phyloP scores from a whole-genome alignment of 2,113 vertebrate species.

The Eretmodus cyanostictus region DNA sequence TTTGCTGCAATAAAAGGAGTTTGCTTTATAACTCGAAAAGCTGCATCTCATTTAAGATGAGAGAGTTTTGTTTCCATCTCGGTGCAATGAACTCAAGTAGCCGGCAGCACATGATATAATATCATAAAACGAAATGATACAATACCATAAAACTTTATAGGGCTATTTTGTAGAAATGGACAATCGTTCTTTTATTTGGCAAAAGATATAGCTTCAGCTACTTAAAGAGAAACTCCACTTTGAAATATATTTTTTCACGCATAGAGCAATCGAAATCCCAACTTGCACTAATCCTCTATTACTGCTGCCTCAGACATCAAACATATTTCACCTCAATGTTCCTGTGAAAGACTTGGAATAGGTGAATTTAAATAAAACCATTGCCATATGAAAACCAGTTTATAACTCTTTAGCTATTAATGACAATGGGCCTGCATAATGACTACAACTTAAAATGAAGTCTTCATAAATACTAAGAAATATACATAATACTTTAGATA shows the following conservation, averaged over 20 bases:
- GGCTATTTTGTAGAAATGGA: slow-evolving; percentile 27
- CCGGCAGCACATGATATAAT: not conserved
- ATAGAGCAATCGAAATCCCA: not conserved
- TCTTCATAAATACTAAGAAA: not conserved
- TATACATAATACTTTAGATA: not conserved
- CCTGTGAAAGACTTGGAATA: not conserved
- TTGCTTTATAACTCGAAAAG: not conserved
- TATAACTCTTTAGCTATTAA: not conserved
- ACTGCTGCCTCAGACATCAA: not conserved
- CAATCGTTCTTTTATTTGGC: slow-evolving; percentile 6
- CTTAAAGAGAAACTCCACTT: slow-evolving; percentile 2
- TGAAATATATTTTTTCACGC: not conserved
- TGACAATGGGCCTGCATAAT: not conserved
- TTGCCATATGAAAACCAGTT: not conserved
- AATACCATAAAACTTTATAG: slow-evolving; percentile 39
- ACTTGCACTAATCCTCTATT: slow-evolving; percentile 8
- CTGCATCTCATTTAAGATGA: not conserved
- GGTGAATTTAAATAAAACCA: not conserved
- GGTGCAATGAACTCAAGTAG: slow-evolving; percentile 22
- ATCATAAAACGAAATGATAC: slow-evolving; percentile 41
- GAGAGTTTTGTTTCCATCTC: slow-evolving; percentile 18
- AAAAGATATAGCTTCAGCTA: not conserved
- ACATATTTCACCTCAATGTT: not conserved
- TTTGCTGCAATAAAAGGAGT: not conserved
- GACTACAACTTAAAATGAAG: not conserved